Evolutionary conservation across 2,888 invertebrate species (phyloP), one percentile per base, ranked within the genome.

Genomic region (Platycheirus albimanus): DNA sequence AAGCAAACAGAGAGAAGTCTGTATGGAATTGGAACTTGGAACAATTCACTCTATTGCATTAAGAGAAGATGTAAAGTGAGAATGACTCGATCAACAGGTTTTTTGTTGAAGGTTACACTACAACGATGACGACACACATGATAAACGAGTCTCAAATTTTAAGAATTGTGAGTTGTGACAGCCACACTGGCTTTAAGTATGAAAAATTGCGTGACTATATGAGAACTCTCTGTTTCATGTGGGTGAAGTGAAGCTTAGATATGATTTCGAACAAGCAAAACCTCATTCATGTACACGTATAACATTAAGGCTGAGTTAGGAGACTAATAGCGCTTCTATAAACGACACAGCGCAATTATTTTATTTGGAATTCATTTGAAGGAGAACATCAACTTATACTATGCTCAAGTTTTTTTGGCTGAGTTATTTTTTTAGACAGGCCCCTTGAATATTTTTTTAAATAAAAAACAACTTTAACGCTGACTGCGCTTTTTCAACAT

Each of bases 41-140:
- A 61, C n/a, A n/a, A 36, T 64, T 38, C 8, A 54, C 66, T 78
- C 41, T 33, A 43, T 49, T 64, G 33, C 47, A 36, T 30, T 24
- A 15, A 33, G 52, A 56, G 41, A 33, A 28, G 8, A 64, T 56
- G 17, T 66, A 71, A 64, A 77, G 20, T 56, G 56, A 54, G 56
- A 77, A 49, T 58, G 49, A 64, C 49, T 71, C 17, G 52, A 47
- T 33, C 56, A 77, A 78, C 78, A 38, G 71, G 78, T 72, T 72
- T 45, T 17, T 13, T 17, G 24, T 20, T 30, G 71, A 78, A 78
- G 78, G 78, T 78, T 71, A 66, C 47, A 49, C 38, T 45, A 45
- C 5, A 45, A 45, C 15, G 19, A 51, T n/a, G 13, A 63, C 15
- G 63, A 19, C 45, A 71, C 24, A 24, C 4, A 19, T 61, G 2